Conservation (phyloP, 2,888 invertebrate species). For the Latrodectus hesperus region DNA sequence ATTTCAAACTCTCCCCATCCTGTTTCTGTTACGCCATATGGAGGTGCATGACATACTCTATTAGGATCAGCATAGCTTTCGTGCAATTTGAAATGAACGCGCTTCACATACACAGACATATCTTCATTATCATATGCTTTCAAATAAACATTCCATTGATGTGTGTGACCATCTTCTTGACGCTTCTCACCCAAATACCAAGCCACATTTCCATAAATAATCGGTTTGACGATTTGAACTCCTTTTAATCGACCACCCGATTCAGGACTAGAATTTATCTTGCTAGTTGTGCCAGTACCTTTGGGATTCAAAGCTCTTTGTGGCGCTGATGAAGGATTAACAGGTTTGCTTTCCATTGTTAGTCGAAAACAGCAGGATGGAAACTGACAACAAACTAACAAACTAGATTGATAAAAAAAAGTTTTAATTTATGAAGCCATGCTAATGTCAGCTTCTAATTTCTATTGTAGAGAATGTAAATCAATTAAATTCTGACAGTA, state of each 20-base stretch:
- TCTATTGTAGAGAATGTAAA: too few relatives aligned
- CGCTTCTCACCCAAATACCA: constrained; percentile 96
- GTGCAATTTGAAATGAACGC: constrained; percentile 95
- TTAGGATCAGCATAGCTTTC: constrained; percentile 97
- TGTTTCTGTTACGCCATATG: constrained; percentile 97
- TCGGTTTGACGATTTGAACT: constrained; percentile 73
- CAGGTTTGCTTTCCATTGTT: constrained; percentile 25
- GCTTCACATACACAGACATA: constrained; percentile 84
- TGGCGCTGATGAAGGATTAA: constrained; percentile 4
- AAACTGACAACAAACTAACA: too few relatives aligned
- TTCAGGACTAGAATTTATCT: constrained; percentile 4
- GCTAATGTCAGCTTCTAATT: too few relatives aligned
- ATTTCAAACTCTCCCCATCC: constrained; percentile 99
- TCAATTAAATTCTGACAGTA: too few relatives aligned
- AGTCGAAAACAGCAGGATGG: too few relatives aligned
- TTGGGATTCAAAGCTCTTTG: constrained; percentile 6
- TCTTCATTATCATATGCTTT: constrained; percentile 85
- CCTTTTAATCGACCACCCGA: constrained; percentile 67
- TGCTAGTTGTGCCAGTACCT: constrained; percentile 7
- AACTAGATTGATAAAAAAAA: too few relatives aligned
- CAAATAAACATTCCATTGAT: constrained; percentile 98
- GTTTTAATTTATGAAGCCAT: too few relatives aligned
- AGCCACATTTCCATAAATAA: constrained; percentile 97
- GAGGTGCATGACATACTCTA: constrained; percentile 93
- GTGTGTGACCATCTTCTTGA: constrained; percentile 98